Evolutionary conservation across 2,888 invertebrate genomes (phyloP).

Genomic region (Cistogaster globosa): DNA sequence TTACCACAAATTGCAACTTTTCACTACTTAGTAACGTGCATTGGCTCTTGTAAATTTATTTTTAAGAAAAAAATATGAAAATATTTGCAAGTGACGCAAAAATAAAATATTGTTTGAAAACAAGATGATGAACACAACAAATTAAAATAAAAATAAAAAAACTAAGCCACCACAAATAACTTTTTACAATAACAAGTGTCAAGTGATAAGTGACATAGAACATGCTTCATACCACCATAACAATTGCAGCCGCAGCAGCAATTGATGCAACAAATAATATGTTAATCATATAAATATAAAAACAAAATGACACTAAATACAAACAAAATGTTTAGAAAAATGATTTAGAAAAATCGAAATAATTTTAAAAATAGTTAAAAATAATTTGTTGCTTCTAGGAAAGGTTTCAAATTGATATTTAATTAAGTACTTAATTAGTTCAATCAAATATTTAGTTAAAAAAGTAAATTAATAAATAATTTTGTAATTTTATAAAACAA

Average conservation of each 20-base stretch:
- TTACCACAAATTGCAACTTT: neutral
- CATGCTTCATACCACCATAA: conserved; percentile 75
- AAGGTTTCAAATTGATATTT: too few relatives aligned
- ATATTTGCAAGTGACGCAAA: conserved; percentile 68
- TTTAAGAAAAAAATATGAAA: conserved; percentile 44
- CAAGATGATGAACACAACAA: conserved; percentile 57
- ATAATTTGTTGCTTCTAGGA: neutral
- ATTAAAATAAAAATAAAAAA: conserved; percentile 48
- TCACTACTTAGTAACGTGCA: neutral
- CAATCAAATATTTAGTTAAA: too few relatives aligned
- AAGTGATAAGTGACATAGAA: conserved; percentile 82
- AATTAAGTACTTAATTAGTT: too few relatives aligned
- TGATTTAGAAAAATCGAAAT: neutral
- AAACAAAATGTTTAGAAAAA: conserved; percentile 22
- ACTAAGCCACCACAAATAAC: conserved; percentile 69
- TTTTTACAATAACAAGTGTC: conserved; percentile 77
- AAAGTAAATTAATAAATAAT: too few relatives aligned
- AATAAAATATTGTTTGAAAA: conserved; percentile 60
- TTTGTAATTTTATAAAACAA: too few relatives aligned
- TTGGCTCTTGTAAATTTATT: conserved; percentile 53
- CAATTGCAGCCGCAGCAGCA: conserved; percentile 20
- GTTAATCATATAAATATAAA: conserved; percentile 33
- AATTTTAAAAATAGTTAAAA: neutral
- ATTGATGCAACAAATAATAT: conserved; percentile 41
- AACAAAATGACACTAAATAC: conserved; percentile 44